Conservation (phyloP, 2,113 vertebrate genomes). For the Grammomys dolichurus region DNA sequence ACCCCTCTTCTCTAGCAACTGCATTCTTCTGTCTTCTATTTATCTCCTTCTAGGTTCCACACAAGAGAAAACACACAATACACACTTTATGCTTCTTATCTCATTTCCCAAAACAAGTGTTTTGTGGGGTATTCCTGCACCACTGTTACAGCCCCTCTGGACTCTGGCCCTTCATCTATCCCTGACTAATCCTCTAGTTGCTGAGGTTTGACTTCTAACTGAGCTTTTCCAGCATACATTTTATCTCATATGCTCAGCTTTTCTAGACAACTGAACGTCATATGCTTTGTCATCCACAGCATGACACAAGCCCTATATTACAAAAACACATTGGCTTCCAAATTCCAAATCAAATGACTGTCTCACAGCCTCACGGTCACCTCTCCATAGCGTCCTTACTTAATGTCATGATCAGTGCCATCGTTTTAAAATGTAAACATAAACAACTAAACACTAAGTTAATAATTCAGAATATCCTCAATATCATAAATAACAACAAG, state of each 20-base stretch:
- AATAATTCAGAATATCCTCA: neutral
- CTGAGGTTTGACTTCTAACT: neutral
- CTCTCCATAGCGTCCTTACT: neutral
- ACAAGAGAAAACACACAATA: neutral
- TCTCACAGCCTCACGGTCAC: neutral
- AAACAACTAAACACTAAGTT: conserved; percentile 15
- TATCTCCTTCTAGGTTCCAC: neutral
- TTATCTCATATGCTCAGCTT: neutral
- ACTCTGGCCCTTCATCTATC: neutral
- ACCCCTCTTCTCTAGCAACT: too few relatives aligned
- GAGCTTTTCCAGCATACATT: neutral
- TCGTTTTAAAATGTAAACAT: neutral
- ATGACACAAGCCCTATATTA: neutral
- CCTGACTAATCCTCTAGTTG: neutral
- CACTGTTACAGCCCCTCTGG: neutral
- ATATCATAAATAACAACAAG: neutral
- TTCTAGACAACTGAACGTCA: neutral
- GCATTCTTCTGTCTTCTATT: neutral
- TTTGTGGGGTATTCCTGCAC: neutral
- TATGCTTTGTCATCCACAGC: neutral
- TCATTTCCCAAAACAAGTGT: neutral
- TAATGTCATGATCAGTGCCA: neutral
- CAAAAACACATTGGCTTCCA: neutral
- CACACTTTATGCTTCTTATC: neutral
- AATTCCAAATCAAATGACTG: neutral